Conservation (phyloP, 2,888 invertebrate genomes). For the Lithosia quadra region DNA sequence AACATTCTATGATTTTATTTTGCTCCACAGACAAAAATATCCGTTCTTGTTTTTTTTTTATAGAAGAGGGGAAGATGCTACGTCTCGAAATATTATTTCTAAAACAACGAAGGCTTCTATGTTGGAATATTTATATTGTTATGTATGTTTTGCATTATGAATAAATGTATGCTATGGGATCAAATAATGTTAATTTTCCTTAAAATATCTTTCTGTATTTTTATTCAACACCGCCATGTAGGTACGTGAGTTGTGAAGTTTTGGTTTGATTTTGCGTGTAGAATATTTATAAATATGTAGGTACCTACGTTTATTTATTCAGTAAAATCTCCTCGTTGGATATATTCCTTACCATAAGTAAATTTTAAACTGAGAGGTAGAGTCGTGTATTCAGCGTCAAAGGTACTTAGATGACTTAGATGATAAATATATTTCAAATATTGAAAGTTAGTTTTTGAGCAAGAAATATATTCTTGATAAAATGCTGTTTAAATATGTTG, state of each 20-base stretch:
- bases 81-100: neutral
- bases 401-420: too few relatives aligned
- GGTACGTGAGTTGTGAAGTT: neutral
- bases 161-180: slow-evolving; percentile 1
- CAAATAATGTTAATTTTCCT: slow-evolving; percentile 3
- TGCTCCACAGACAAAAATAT: neutral
- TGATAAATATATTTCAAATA: too few relatives aligned
- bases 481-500: too few relatives aligned
- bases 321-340: neutral
- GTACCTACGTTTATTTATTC: neutral
- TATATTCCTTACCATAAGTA: neutral
- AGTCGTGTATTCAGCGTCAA: too few relatives aligned
- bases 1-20: neutral
- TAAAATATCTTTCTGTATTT: slow-evolving; percentile 5
- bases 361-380: too few relatives aligned
- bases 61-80: neutral
- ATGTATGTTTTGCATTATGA: slow-evolving; percentile 3
- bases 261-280: neutral
- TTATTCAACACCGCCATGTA: neutral
- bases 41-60: neutral
- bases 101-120: neutral
- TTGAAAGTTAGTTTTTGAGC: too few relatives aligned
- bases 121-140: neutral
- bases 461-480: too few relatives aligned
- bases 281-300: neutral